Base-by-base conservation (phyloP, 2,113 vertebrate species). In the Oreamnos americanus region DNA sequence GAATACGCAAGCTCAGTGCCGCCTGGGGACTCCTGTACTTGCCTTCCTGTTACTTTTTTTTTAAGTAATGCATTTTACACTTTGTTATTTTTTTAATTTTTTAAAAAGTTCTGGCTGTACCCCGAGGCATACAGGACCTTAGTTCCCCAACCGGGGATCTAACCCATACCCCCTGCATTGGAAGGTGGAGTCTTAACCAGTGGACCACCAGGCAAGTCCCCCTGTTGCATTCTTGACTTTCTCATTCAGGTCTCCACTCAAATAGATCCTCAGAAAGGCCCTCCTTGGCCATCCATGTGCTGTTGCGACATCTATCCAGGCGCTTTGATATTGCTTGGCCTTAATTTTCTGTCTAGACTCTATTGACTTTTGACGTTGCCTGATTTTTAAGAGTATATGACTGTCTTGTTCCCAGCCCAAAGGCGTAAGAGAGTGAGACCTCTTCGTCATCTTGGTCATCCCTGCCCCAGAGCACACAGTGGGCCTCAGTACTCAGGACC, bases 21-120 rank as follows among this genome's bases (percentile, higher is more conserved):
- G 9, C n/a, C 58, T 49, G 45, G 19, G 49, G 60, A 43, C 94
- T 74, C 25, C 14, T 99, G 97, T 99, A 98, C 14, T 99, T 99
- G 98, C 99, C 97, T 99, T 99, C 1, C 99, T 99, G 13, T 47
- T 8, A 43, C 36, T 76, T 43, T 12, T 76, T n/a, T 74, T 71
- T 36, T 11, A 23, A 71, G 19, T 71, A 71, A 71, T 39, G 67
- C n/a, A 71, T 71, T 71, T 71, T 71, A 39, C n/a, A 71, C 67
- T 71, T 36, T 12, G 19, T 12, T 71, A 71, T 39, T 71, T 71
- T 71, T 71, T 11, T 0, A 71, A 23, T 23, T 39, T 71, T 71
- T 39, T 2, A 6, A 71, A 71, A 71, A 71, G n/a, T 76, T 43
- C 36, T 76, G 36, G 71, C 71, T 76, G 36, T 43, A 43, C 36